Conservation (phyloP, 2,888 invertebrate genomes). For the Tetragonula carbonaria region DNA sequence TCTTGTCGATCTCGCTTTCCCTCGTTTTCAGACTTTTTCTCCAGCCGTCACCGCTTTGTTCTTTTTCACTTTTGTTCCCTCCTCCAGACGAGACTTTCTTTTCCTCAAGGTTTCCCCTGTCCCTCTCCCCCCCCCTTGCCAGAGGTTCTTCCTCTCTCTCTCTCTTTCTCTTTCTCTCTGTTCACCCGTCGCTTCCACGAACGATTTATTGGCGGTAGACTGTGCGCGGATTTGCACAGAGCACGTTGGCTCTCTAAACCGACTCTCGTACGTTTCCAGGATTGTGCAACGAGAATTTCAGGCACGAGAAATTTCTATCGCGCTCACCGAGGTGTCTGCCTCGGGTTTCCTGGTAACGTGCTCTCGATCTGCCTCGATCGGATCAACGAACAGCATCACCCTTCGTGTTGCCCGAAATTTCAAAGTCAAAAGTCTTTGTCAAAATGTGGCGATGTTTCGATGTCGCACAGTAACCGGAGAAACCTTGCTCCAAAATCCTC, state of each 20-base stretch:
- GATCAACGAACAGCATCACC: too few relatives aligned
- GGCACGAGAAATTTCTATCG: not conserved
- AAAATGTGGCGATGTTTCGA: too few relatives aligned
- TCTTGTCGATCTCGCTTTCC: slow-evolving; percentile 9
- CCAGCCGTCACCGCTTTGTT: not conserved
- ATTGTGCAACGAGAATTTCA: not conserved
- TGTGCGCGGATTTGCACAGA: not conserved
- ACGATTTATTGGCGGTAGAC: slow-evolving; percentile 11
- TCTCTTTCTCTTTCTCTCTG: not conserved
- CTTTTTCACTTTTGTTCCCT: slow-evolving; percentile 4
- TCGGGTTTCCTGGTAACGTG: not conserved
- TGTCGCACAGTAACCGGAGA: too few relatives aligned
- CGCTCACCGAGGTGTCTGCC: not conserved
- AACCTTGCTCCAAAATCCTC: too few relatives aligned
- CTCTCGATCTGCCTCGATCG: too few relatives aligned
- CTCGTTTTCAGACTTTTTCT: not conserved
- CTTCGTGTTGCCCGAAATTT: too few relatives aligned
- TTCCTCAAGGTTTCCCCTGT: slow-evolving; percentile 14
- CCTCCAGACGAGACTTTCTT: slow-evolving; percentile 9
- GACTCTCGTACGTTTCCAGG: not conserved
- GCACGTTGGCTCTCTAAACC: not conserved
- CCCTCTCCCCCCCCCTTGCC: not conserved
- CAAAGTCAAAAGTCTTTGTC: too few relatives aligned
- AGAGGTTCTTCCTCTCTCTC: slow-evolving; percentile 9
- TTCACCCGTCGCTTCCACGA: not conserved